Conservation (phyloP, 2,888 invertebrate species). For the Xylota segnis region DNA sequence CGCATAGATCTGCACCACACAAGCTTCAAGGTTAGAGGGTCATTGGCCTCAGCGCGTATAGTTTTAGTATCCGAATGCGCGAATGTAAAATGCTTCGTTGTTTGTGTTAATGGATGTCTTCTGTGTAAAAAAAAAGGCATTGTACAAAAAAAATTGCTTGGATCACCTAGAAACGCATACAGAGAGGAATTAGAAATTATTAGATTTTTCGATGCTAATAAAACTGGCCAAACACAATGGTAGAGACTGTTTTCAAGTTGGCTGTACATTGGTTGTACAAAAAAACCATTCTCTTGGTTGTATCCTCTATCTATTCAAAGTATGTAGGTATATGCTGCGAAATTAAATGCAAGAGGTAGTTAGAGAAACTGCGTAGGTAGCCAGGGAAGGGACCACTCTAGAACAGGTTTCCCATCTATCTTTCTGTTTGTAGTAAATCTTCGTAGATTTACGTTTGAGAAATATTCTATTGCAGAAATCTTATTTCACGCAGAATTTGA, state of each 20-base stretch:
- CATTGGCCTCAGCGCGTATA: slow-evolving; percentile 80
- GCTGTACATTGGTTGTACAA: not conserved
- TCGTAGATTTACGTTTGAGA: slow-evolving; percentile 5
- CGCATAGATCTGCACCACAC: slow-evolving; percentile 79
- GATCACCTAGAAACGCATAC: slow-evolving; percentile 53
- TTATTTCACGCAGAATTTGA: slow-evolving; percentile 23
- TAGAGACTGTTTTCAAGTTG: slow-evolving; percentile 30
- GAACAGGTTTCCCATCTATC: slow-evolving; percentile 50
- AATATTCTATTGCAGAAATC: slow-evolving; percentile 33
- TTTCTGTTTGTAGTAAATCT: not conserved
- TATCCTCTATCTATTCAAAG: not conserved
- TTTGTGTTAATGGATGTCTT: slow-evolving; percentile 38
- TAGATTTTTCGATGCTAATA: slow-evolving; percentile 46
- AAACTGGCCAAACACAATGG: slow-evolving; percentile 33
- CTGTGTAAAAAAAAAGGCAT: slow-evolving; percentile 2
- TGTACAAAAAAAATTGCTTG: slow-evolving; percentile 5
- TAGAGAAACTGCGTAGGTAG: slow-evolving; percentile 48
- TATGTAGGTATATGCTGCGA: slow-evolving; percentile 13
- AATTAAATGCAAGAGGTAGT: slow-evolving; percentile 55
- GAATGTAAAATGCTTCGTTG: slow-evolving; percentile 54
- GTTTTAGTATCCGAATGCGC: slow-evolving; percentile 57
- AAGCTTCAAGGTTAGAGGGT: slow-evolving; percentile 83
- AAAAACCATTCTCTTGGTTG: slow-evolving; percentile 8
- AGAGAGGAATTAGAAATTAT: slow-evolving; percentile 42
- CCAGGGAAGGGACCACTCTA: slow-evolving; percentile 41